Conservation (phyloP, 2,797 vertebrate genomes). For the Cottoperca gobio region DNA sequence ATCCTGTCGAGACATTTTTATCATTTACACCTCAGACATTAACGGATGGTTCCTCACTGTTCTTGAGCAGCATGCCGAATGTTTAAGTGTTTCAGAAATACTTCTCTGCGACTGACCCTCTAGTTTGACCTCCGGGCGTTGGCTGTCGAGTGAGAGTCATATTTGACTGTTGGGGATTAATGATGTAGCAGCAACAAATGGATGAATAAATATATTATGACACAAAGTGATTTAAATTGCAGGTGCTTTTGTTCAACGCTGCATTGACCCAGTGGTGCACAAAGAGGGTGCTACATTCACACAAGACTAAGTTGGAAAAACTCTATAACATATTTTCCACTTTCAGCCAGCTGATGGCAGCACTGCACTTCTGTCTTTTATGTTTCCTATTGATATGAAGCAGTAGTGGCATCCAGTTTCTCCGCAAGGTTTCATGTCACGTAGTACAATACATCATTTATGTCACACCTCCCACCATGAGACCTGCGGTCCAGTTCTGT, state of each 20-base stretch:
- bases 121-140: background rate
- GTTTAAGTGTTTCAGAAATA: background rate
- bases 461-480: background rate
- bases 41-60: background rate
- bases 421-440: constrained; percentile 1
- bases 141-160: background rate
- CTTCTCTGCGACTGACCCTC: background rate
- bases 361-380: constrained; percentile 27
- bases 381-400: background rate
- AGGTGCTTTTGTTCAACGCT: constrained; percentile 8
- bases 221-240: background rate
- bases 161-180: background rate
- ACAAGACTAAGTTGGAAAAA: background rate
- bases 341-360: constrained; percentile 64
- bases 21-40: background rate
- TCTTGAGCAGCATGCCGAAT: constrained; percentile 1
- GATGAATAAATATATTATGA: background rate
- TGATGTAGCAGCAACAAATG: background rate
- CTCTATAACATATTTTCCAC: background rate
- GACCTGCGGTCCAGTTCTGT: background rate
- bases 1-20: background rate
- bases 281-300: constrained; percentile 65
- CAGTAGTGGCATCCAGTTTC: background rate
- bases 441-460: background rate
- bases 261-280: constrained; percentile 27